Percentiles rank a stretch among this genome's conserved stretches.
These are phyloP conservation scores for Synaphobranchus kaupii DNA, from an alignment of 2,797 vertebrate genomes.

Conservation along the genomic window DNA sequence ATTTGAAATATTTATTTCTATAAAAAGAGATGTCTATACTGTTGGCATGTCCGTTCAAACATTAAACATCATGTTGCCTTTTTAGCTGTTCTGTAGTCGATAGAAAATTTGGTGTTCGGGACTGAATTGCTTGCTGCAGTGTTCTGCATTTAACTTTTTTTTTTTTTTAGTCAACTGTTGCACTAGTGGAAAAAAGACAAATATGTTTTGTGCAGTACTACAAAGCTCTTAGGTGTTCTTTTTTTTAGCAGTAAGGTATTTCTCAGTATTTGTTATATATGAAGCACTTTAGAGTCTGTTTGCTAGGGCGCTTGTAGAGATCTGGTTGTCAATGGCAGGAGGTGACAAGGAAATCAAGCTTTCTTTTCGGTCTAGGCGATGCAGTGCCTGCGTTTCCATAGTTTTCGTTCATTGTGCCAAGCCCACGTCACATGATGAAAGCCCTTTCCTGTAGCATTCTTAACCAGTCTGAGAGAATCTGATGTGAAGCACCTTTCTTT, in stretches of 20 bases:
- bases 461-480: conserved; percentile 1
- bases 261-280: conserved; percentile 70
- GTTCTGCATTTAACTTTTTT: conserved; percentile 61
- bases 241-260: conserved; percentile 68
- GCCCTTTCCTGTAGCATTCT: not conserved
- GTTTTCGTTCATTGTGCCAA: conserved; percentile 38
- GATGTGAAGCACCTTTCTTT: conserved; percentile 13
- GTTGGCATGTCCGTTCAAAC: conserved; percentile 83
- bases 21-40: conserved; percentile 77
- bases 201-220: conserved; percentile 63
- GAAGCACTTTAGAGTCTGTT: conserved; percentile 68
- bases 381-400: conserved; percentile 36
- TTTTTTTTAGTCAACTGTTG: conserved; percentile 72
- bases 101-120: conserved; percentile 72
- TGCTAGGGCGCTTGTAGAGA: conserved; percentile 58
- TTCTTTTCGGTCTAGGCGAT: conserved; percentile 36
- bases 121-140: conserved; percentile 74
- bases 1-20: conserved; percentile 84
- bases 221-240: conserved; percentile 61
- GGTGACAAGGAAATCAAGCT: conserved; percentile 22
- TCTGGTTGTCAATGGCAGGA: conserved; percentile 41
- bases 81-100: conserved; percentile 76
- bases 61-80: conserved; percentile 83
- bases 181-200: conserved; percentile 69
- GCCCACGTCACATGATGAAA: conserved; percentile 32